A percentile compares a stretch with the other conserved stretches of the same genome.
Evolutionary conservation across 2,888 invertebrate genomes (phyloP).

Genomic region (Protodeltote pygarga): DNA sequence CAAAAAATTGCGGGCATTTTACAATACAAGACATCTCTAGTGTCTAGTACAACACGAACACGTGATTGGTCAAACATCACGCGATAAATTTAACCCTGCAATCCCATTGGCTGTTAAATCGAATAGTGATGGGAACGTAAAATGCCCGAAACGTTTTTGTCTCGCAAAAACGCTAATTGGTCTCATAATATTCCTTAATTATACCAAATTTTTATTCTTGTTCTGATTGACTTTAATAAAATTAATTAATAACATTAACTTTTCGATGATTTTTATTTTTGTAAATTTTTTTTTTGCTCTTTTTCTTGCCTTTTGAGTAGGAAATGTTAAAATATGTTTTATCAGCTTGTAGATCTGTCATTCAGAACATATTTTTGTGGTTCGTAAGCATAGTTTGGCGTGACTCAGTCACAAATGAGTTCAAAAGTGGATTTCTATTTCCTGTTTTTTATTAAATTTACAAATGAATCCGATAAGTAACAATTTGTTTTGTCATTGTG

Average conservation of each 20-base stretch:
- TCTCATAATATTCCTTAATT: slow-evolving; percentile 57
- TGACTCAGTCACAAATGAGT: slow-evolving; percentile 39
- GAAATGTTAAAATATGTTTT: slow-evolving; percentile 8
- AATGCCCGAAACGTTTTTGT: slow-evolving; percentile 34
- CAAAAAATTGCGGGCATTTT: slow-evolving; percentile 43
- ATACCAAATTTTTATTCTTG: slow-evolving; percentile 53
- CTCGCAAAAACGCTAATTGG: slow-evolving; percentile 48
- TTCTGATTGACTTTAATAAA: slow-evolving; percentile 37
- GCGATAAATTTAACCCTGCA: slow-evolving; percentile 17
- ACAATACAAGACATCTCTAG: slow-evolving; percentile 27
- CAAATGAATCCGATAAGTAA: slow-evolving; percentile 43
- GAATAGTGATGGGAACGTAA: slow-evolving; percentile 39
- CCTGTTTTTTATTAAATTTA: slow-evolving; percentile 65
- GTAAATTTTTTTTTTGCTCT: slow-evolving; percentile 6
- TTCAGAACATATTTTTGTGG: slow-evolving; percentile 33
- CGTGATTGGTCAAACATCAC: slow-evolving; percentile 24
- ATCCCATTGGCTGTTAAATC: slow-evolving; percentile 31
- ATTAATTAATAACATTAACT: slow-evolving; percentile 8
- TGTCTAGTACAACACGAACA: not conserved
- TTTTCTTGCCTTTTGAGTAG: slow-evolving; percentile 24
- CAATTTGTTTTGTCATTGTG: slow-evolving; percentile 34
- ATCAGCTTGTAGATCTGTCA: slow-evolving; percentile 30
- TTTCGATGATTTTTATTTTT: slow-evolving; percentile 9
- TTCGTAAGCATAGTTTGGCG: slow-evolving; percentile 23
- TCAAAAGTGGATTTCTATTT: slow-evolving; percentile 68